These are phyloP conservation scores for Poeciliopsis infans DNA, from an alignment of 2,797 vertebrate species.

Conservation along the genomic window DNA sequence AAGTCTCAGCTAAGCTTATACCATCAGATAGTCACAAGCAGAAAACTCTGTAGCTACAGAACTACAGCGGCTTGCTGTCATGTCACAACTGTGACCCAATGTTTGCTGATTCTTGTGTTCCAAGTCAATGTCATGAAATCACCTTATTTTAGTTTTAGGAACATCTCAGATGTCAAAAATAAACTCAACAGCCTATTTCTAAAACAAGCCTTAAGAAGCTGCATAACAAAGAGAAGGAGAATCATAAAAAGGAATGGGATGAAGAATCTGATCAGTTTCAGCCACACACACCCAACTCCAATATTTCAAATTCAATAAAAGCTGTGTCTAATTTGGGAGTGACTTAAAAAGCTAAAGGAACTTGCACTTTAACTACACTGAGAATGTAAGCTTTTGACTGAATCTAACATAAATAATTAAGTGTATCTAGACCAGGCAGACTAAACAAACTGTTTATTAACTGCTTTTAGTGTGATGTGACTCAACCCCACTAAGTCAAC, in stretches of 20 bases:
- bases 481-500: neutral
- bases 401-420: neutral
- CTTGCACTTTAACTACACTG: neutral
- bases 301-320: neutral
- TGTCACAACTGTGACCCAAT: neutral
- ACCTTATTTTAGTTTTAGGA: neutral
- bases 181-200: neutral
- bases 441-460: neutral
- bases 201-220: neutral
- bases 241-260: neutral
- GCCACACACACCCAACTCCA: neutral
- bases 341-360: neutral
- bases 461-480: neutral
- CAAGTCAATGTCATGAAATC: neutral
- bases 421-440: neutral
- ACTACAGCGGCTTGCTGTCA: neutral
- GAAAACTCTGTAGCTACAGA: neutral
- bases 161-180: neutral
- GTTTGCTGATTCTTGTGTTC: neutral
- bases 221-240: neutral
- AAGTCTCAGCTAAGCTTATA: neutral
- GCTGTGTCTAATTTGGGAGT: neutral
- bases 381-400: neutral
- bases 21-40: neutral
- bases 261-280: neutral